Percentiles rank a stretch among this genome's conserved stretches.
Conservation (phyloP, 2,113 vertebrate species). For the Girardinichthys multiradiatus region DNA sequence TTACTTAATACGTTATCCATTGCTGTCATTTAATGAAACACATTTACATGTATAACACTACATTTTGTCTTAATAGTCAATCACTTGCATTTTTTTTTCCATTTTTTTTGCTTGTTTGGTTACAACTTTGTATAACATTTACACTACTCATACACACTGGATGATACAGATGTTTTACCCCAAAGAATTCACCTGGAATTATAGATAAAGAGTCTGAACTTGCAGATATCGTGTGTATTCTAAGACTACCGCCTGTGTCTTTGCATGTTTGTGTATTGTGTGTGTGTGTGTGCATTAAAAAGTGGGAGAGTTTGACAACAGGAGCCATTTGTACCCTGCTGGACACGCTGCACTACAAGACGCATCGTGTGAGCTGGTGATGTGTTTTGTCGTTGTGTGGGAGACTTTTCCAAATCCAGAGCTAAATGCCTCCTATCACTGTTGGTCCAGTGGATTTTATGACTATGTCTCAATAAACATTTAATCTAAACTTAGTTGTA, state of each 20-base stretch:
- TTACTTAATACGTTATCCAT: slow-evolving; percentile 73
- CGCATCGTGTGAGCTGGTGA: slow-evolving; percentile 80
- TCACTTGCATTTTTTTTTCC: slow-evolving; percentile 75
- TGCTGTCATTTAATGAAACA: slow-evolving; percentile 78
- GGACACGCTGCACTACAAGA: slow-evolving; percentile 77
- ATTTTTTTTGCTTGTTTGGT: slow-evolving; percentile 70
- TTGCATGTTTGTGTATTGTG: slow-evolving; percentile 23
- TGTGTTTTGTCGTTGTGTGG: slow-evolving; percentile 69
- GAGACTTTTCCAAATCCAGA: slow-evolving; percentile 60
- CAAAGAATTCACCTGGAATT: slow-evolving; percentile 68
- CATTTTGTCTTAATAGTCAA: slow-evolving; percentile 79
- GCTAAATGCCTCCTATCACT: slow-evolving; percentile 67
- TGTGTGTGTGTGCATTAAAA: slow-evolving; percentile 15
- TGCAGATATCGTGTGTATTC: slow-evolving; percentile 31
- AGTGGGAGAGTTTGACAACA: slow-evolving; percentile 57
- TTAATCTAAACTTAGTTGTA: slow-evolving; percentile 52
- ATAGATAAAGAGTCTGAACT: slow-evolving; percentile 42
- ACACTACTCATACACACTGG: slow-evolving; percentile 83
- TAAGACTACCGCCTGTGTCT: slow-evolving; percentile 28
- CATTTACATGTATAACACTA: slow-evolving; percentile 84
- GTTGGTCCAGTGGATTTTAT: slow-evolving; percentile 33
- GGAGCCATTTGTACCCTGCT: slow-evolving; percentile 78
- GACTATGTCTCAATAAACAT: slow-evolving; percentile 37
- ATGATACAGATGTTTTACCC: slow-evolving; percentile 68
- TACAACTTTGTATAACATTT: slow-evolving; percentile 70